Conservation (phyloP, 2,113 vertebrate species). For the Pituophis catenifer region DNA sequence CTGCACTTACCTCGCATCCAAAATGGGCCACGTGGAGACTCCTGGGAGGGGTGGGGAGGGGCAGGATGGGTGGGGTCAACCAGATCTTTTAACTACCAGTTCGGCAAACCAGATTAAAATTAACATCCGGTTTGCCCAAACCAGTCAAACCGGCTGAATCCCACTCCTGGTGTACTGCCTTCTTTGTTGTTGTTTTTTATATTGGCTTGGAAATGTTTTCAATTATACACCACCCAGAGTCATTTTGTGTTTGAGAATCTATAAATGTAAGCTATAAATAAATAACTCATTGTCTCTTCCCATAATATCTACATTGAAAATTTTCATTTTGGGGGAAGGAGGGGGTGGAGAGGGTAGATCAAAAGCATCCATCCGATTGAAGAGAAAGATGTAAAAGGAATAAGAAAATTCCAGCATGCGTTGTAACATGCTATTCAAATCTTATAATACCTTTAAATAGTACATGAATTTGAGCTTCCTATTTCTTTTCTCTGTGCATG, state of each 20-base stretch:
- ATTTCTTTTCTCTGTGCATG: slow-evolving; percentile 16
- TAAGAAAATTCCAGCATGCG: neutral
- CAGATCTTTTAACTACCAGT: no score
- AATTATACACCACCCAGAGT: neutral
- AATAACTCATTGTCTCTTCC: neutral
- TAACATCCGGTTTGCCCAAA: no score
- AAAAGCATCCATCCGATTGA: neutral
- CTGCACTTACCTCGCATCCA: no score
- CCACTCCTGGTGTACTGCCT: neutral
- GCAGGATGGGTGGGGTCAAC: no score
- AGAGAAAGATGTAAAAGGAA: neutral
- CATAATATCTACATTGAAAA: neutral
- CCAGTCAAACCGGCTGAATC: no score
- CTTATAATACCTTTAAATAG: slow-evolving; percentile 7
- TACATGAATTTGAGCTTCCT: slow-evolving; percentile 1
- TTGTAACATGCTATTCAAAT: slow-evolving; percentile 23
- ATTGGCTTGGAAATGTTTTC: neutral
- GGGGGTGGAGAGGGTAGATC: neutral
- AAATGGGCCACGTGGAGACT: no score
- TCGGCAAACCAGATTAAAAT: no score
- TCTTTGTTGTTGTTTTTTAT: neutral
- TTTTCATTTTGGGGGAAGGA: neutral
- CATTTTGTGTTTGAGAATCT: neutral
- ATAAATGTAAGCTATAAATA: neutral
- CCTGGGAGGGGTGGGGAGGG: no score